phyloP scores from a whole-genome alignment of 1,140 invertebrate species.

The Lamellibrachia luymesi region DNA sequence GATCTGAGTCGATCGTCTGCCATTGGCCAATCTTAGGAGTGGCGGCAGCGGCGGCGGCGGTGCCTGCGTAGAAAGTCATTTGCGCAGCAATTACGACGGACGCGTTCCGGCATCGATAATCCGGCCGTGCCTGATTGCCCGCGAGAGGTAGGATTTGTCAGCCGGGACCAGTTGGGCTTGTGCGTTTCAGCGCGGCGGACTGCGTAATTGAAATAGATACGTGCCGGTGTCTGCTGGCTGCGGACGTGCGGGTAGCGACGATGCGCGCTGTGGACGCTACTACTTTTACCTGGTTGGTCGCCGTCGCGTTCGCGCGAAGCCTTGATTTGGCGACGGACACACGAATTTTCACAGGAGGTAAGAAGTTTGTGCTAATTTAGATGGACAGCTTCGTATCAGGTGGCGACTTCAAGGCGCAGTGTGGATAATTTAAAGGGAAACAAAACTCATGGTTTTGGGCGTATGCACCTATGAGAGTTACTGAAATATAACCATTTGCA shows the following conservation, averaged over 20 bases:
- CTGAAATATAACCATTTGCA: too few species aligned
- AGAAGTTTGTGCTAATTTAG: not conserved
- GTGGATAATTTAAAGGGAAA: not conserved
- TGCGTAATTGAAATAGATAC: not conserved
- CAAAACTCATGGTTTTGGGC: too few species aligned
- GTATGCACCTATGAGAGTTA: too few species aligned
- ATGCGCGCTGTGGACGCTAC: not conserved
- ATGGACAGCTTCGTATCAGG: not conserved
- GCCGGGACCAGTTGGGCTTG: not conserved
- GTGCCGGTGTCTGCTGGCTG: not conserved
- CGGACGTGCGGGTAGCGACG: not conserved
- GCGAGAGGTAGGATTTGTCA: conserved; percentile 3
- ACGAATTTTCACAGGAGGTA: not conserved
- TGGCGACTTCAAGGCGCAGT: not conserved
- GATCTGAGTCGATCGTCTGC: not conserved
- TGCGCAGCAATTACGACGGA: not conserved
- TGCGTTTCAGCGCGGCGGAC: not conserved
- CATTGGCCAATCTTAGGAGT: not conserved
- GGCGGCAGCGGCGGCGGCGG: too few species aligned
- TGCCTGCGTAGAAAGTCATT: not conserved
- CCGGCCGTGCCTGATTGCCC: conserved; percentile 1
- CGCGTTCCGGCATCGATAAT: not conserved
- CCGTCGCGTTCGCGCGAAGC: not conserved
- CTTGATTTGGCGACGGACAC: not conserved
- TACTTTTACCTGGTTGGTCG: not conserved